These are phyloP conservation scores for Therioaphis trifolii DNA, from an alignment of 2,888 invertebrate species.

Conservation along the genomic window DNA sequence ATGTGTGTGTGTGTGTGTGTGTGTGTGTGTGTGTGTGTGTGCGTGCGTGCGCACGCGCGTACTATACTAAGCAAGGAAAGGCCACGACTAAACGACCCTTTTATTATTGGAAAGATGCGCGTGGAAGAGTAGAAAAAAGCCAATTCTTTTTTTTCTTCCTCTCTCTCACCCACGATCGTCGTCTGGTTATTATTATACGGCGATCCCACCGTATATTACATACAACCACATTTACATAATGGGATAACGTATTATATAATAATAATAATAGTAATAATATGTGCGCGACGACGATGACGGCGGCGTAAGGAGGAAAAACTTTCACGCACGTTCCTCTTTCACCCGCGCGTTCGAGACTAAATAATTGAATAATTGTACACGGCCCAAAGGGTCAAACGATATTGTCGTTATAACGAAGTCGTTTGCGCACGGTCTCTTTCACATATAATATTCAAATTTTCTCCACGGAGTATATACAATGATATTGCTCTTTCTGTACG, in stretches of 20 bases:
- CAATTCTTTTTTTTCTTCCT: conserved; percentile 13
- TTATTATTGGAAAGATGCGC: conserved; percentile 55
- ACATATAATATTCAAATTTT: conserved; percentile 53
- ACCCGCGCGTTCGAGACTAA: not conserved
- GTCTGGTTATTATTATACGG: conserved; percentile 22
- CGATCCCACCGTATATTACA: conserved; percentile 2
- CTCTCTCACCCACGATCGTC: not conserved
- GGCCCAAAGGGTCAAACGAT: conserved; percentile 58
- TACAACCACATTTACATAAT: conserved; percentile 57
- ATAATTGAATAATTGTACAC: conserved; percentile 61
- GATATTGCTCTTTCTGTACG: conserved; percentile 14
- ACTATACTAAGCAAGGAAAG: conserved; percentile 16
- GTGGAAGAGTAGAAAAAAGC: conserved; percentile 14
- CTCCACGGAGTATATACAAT: not conserved
- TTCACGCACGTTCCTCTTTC: not conserved
- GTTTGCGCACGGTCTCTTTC: conserved; percentile 45
- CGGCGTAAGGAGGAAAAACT: conserved; percentile 26
- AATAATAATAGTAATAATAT: conserved; percentile 46
- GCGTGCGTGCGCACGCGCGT: not conserved
- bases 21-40: no score
- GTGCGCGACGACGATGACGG: conserved; percentile 11
- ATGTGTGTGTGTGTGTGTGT: no score
- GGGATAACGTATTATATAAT: conserved; percentile 59
- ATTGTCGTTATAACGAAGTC: conserved; percentile 60
- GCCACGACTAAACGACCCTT: conserved; percentile 45